These are phyloP conservation scores for Poeciliopsis turrubarensis DNA, from an alignment of 2,113 vertebrate genomes.

Conservation along the genomic window DNA sequence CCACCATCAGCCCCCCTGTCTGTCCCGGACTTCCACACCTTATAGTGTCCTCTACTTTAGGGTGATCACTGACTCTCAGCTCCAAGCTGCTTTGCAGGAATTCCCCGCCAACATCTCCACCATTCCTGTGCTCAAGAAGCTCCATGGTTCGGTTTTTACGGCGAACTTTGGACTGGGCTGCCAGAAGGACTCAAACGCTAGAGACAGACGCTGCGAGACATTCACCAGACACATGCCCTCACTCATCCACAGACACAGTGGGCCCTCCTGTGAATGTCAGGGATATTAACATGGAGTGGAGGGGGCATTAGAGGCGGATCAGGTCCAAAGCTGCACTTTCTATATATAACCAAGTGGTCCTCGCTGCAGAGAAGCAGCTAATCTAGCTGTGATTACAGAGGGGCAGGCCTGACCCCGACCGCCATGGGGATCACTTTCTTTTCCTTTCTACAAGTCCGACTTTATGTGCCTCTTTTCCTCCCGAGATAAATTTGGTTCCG, in stretches of 20 bases:
- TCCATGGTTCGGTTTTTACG: slow-evolving; percentile 61
- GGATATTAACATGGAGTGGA: slow-evolving; percentile 84
- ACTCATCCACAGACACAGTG: slow-evolving; percentile 42
- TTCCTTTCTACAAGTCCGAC: slow-evolving; percentile 36
- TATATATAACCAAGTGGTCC: slow-evolving; percentile 89
- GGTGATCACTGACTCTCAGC: slow-evolving; percentile 11
- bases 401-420: slow-evolving; percentile 42
- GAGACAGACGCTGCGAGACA: slow-evolving; percentile 50
- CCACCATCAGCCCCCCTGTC: slow-evolving; percentile 18
- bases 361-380: slow-evolving; percentile 69
- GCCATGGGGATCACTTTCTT: slow-evolving; percentile 48
- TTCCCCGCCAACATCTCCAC: slow-evolving; percentile 32
- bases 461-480: slow-evolving; percentile 26
- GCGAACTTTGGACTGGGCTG: slow-evolving; percentile 22
- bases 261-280: slow-evolving; percentile 85
- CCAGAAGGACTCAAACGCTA: slow-evolving; percentile 43
- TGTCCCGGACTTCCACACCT: slow-evolving; percentile 18
- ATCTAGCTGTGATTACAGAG: slow-evolving; percentile 78
- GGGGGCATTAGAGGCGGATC: slow-evolving; percentile 83
- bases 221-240: slow-evolving; percentile 45
- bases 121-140: slow-evolving; percentile 62
- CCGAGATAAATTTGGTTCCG: neutral
- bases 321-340: slow-evolving; percentile 76
- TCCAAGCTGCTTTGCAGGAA: slow-evolving; percentile 43
- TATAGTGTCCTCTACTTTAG: neutral